A percentile compares a stretch with the other conserved stretches of the same genome.
Conservation (phyloP, 2,113 vertebrate species). For the Okapia johnstoni region DNA sequence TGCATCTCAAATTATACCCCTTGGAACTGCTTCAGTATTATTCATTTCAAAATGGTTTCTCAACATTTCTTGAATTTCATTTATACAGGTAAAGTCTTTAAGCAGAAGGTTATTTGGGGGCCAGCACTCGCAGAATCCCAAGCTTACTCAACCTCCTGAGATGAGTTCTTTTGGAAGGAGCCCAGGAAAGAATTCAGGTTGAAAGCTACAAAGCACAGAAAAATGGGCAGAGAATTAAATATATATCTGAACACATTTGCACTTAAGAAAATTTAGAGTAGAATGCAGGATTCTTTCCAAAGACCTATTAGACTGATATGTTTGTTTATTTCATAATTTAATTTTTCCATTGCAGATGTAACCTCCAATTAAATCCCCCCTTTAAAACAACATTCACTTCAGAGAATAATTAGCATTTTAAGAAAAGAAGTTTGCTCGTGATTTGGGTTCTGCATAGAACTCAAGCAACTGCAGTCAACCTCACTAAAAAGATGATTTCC, state of each 20-base stretch:
- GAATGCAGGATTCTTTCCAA: slow-evolving; percentile 6
- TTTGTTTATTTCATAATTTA: slow-evolving; percentile 71
- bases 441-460: slow-evolving; percentile 55
- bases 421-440: slow-evolving; percentile 53
- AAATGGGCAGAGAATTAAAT: slow-evolving; percentile 49
- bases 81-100: slow-evolving; percentile 76
- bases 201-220: slow-evolving; percentile 45
- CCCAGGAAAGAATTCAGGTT: slow-evolving; percentile 46
- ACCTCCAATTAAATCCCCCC: slow-evolving; percentile 61
- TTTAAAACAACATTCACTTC: slow-evolving; percentile 39
- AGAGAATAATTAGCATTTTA: slow-evolving; percentile 58
- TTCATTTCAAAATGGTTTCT: slow-evolving; percentile 73
- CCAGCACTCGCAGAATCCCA: slow-evolving; percentile 36
- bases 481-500: slow-evolving; percentile 62
- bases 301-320: slow-evolving; percentile 63
- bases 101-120: slow-evolving; percentile 72
- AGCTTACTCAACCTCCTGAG: slow-evolving; percentile 47
- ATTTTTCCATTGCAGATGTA: slow-evolving; percentile 68
- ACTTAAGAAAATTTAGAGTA: slow-evolving; percentile 34
- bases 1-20: slow-evolving; percentile 70
- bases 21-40: slow-evolving; percentile 69
- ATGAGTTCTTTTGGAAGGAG: slow-evolving; percentile 57
- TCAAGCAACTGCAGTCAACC: slow-evolving; percentile 32
- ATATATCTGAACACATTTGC: slow-evolving; percentile 20
- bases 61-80: slow-evolving; percentile 74